phyloP scores from a whole-genome alignment of 2,797 vertebrate species.

The Oreortyx pictus region DNA sequence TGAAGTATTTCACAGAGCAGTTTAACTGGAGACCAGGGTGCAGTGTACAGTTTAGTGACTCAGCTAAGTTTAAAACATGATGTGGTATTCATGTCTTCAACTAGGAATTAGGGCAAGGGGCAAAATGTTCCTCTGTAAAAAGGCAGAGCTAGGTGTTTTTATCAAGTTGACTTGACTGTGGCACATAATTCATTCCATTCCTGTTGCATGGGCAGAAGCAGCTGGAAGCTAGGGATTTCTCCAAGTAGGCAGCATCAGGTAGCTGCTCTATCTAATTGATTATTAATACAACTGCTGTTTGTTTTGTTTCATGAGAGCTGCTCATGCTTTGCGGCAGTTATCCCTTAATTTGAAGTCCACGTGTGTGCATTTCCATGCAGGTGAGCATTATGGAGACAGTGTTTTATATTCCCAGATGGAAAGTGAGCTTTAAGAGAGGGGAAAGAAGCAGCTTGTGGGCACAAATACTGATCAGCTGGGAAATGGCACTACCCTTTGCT shows the following conservation, averaged over 20 bases:
- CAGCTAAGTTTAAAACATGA: conserved; percentile 52
- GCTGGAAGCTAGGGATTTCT: conserved; percentile 6
- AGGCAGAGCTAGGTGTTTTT: conserved; percentile 28
- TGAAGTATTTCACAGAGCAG: conserved; percentile 65
- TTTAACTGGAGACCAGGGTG: conserved; percentile 72
- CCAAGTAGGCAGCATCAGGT: conserved; percentile 70
- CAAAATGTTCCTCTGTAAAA: conserved; percentile 3
- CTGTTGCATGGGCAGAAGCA: conserved; percentile 18
- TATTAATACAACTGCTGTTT: conserved; percentile 66
- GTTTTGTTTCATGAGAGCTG: conserved; percentile 45
- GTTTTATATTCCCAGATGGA: conserved; percentile 50
- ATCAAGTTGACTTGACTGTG: background rate
- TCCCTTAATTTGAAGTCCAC: conserved; percentile 49
- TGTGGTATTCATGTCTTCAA: conserved; percentile 60
- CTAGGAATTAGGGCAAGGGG: conserved; percentile 30
- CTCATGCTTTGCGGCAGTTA: conserved; percentile 41
- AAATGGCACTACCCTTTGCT: background rate
- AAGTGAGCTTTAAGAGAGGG: background rate
- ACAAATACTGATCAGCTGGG: conserved; percentile 20
- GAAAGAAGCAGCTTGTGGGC: background rate
- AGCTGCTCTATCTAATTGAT: conserved; percentile 68
- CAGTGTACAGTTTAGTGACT: conserved; percentile 67
- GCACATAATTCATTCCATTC: conserved; percentile 28
- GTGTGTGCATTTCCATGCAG: conserved; percentile 28
- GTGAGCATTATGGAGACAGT: background rate